Evolutionary conservation across 2,888 invertebrate genomes (phyloP).

Genomic region (Strigamia maritima): DNA sequence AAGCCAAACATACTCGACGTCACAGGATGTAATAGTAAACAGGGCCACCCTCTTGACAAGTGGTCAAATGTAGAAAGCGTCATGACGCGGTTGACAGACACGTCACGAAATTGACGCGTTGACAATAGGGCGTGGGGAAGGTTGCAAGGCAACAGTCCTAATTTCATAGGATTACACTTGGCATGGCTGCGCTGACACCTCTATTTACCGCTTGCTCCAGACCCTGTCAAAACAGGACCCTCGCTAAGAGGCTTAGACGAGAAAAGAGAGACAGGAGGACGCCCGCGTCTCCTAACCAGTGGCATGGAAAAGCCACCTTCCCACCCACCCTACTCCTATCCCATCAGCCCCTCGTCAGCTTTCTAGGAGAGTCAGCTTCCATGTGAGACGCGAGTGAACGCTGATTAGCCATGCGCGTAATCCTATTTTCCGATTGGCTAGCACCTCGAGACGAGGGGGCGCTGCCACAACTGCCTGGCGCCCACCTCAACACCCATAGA

Average conservation of each 20-base stretch:
- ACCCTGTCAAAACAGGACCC: slow-evolving; percentile 30
- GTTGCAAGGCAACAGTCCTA: slow-evolving; percentile 28
- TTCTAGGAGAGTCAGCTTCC: slow-evolving; percentile 3
- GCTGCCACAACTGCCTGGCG: slow-evolving; percentile 10
- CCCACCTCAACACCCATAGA: slow-evolving; percentile 28
- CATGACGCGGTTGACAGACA: slow-evolving; percentile 19
- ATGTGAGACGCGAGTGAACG: slow-evolving; percentile 19
- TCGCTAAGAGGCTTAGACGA: slow-evolving; percentile 26
- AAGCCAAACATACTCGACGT: slow-evolving; percentile 15
- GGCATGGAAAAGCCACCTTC: slow-evolving; percentile 22
- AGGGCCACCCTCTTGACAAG: neutral
- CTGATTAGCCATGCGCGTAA: slow-evolving; percentile 34
- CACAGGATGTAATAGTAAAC: slow-evolving; percentile 7
- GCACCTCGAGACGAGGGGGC: slow-evolving; percentile 7
- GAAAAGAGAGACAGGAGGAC: slow-evolving; percentile 22
- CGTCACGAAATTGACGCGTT: slow-evolving; percentile 8
- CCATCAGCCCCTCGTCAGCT: slow-evolving; percentile 22
- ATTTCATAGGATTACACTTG: slow-evolving; percentile 34
- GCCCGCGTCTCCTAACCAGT: slow-evolving; percentile 15
- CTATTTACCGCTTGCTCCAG: slow-evolving; percentile 36
- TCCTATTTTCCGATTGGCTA: slow-evolving; percentile 34
- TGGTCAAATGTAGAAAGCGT: neutral
- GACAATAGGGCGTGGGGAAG: slow-evolving; percentile 26
- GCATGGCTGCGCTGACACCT: slow-evolving; percentile 33
- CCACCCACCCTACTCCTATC: slow-evolving; percentile 9